These are phyloP conservation scores for Syritta pipiens DNA, from an alignment of 2,888 invertebrate species.

Conservation along the genomic window DNA sequence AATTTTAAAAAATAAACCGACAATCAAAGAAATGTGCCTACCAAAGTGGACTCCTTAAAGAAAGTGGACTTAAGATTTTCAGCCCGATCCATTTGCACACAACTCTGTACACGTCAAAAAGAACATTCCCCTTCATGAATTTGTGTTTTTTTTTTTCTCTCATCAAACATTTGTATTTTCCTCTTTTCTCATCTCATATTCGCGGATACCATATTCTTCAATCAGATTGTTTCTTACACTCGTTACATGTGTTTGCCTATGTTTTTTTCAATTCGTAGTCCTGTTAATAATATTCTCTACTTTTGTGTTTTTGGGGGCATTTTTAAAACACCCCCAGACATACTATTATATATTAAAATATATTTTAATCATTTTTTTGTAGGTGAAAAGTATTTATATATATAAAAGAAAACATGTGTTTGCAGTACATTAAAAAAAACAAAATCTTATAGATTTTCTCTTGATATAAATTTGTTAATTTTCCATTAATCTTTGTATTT, in stretches of 20 bases:
- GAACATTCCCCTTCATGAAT: not conserved
- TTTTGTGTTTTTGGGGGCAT: conserved; percentile 15
- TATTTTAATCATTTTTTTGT: conserved; percentile 17
- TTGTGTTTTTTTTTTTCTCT: not conserved
- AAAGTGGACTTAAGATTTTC: too few species aligned
- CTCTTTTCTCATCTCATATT: conserved; percentile 15
- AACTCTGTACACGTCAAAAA: not conserved
- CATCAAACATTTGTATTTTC: not conserved
- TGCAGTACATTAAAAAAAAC: not conserved
- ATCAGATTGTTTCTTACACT: not conserved
- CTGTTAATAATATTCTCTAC: conserved; percentile 7
- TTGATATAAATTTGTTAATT: conserved; percentile 28
- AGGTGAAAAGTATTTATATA: conserved; percentile 10
- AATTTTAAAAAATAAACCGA: too few species aligned
- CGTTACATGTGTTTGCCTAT: not conserved
- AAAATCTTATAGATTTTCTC: not conserved
- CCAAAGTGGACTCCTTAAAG: too few species aligned
- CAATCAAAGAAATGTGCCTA: too few species aligned
- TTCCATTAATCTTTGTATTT: conserved; percentile 23
- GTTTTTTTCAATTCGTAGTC: not conserved
- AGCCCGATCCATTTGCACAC: too few species aligned
- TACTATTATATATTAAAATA: conserved; percentile 41
- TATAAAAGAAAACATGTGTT: conserved; percentile 13
- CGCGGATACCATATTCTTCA: too few species aligned
- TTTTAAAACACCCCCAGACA: conserved; percentile 31